Conservation (phyloP, 1,140 invertebrate species). For the Macrobrachium rosenbergii region DNA sequence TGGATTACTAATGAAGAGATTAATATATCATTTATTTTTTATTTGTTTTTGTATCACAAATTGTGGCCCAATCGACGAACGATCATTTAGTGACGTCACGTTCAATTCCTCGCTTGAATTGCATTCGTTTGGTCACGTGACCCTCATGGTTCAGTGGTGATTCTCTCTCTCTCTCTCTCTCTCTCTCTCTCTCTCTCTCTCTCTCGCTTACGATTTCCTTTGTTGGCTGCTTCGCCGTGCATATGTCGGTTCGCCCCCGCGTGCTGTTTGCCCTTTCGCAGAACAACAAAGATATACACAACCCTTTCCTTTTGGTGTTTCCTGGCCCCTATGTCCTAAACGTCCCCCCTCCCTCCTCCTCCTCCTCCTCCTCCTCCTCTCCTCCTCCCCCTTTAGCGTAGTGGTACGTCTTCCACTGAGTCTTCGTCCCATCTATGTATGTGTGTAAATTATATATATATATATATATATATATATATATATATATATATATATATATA, state of each 20-base stretch:
- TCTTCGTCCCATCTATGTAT: too few species aligned
- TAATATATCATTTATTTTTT: background rate
- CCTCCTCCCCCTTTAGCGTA: background rate
- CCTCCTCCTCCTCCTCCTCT: background rate
- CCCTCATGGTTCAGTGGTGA: too few species aligned
- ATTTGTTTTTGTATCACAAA: too few species aligned
- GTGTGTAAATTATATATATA: too few species aligned
- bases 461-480: too few species aligned
- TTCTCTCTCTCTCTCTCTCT: constrained; percentile 1
- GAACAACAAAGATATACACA: too few species aligned
- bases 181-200: background rate
- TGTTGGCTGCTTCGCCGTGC: background rate
- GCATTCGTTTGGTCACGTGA: too few species aligned
- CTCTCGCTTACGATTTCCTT: background rate
- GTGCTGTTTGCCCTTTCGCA: background rate
- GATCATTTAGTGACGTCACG: too few species aligned
- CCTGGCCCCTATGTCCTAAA: background rate
- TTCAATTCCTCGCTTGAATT: too few species aligned
- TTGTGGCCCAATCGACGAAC: too few species aligned
- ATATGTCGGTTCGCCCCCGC: background rate
- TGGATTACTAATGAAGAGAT: background rate
- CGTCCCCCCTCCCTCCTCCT: background rate
- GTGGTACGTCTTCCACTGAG: background rate
- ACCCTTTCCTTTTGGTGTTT: background rate
- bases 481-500: too few species aligned